Conservation (phyloP, 2,888 invertebrate genomes). For the Trichacis sp. region DNA sequence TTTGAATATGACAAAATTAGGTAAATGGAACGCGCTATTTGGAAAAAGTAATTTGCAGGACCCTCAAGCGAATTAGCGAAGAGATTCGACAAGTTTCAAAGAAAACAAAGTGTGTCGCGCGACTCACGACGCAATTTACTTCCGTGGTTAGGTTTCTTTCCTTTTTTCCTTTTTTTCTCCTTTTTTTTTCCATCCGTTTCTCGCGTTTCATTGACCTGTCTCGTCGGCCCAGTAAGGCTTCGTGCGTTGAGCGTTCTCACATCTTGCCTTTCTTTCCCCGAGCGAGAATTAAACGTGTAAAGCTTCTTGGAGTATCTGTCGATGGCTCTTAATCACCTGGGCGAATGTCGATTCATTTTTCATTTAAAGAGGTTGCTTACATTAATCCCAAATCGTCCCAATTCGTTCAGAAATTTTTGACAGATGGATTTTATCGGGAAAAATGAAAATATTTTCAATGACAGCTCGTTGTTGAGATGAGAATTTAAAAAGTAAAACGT, state of each 20-base stretch:
- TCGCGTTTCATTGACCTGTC: conserved; percentile 50
- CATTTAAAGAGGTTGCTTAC: no score
- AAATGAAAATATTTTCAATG: no score
- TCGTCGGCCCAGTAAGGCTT: conserved; percentile 41
- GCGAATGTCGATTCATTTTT: no score
- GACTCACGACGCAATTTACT: conserved; percentile 37
- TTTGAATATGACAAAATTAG: no score
- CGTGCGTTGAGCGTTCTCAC: conserved; percentile 35
- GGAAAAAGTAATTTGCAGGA: no score
- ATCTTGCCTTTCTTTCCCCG: conserved; percentile 31
- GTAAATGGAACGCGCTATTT: neutral
- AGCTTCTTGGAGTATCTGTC: conserved; percentile 16
- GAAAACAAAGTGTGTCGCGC: conserved; percentile 34
- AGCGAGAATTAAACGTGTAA: conserved; percentile 23
- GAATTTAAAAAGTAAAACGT: no score
- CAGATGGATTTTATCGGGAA: no score
- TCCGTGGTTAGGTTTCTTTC: conserved; percentile 41
- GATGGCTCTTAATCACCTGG: neutral
- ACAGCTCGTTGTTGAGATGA: no score
- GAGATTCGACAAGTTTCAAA: conserved; percentile 32
- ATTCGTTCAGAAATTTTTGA: no score
- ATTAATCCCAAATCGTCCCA: no score
- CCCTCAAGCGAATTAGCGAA: no score
- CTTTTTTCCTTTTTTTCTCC: conserved; percentile 15
- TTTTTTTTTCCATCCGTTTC: conserved; percentile 33